Base-by-base conservation (phyloP, 2,113 vertebrate species). In the Thamnophis sirtalis region DNA sequence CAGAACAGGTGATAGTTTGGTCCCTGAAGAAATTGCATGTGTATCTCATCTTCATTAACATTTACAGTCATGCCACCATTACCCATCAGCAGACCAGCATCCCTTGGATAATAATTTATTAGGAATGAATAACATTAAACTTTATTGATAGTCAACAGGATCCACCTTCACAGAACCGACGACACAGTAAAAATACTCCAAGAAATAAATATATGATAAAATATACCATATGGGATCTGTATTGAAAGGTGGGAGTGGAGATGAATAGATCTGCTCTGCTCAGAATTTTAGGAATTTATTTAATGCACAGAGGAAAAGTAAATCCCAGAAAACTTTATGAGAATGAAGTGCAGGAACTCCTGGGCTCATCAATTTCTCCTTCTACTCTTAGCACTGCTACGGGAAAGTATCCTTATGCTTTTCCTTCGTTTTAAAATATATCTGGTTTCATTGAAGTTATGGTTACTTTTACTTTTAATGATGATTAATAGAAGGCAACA, bases 101-200 rank as follows among this genome's bases (percentile, higher is more conserved):
- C 33, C 22, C 54, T 26, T 54, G 33, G 87, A 5, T 87, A 92
- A 7, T 4, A 9, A 2, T 53, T 24, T 58, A n/a, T 93, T 53
- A 48, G 33, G 63, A 84, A 87, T 0, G 13, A 89, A 38, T 51
- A 87, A 54, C 24, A 88, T 86, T 86, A 86, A 86, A 55, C 28
- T 90, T 92, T 89, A 63, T 55, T 84, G 90, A 84, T 87, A 93
- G 17, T 22, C 63, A 28, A 54, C 15, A 87, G 90, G 84, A 55
- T 54, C 49, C 26, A 53, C 84, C 38, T 63, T 38, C 93, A 91
- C 19, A 33, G 49, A 50, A 58, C 26, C 33, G 90, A 56, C 89
- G 86, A 51, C 56, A 11, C 89, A 80, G 3, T 50, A 86, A 89
- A 60, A 87, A 87, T 4, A 19, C 87, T 7, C 1, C 0, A 6